phyloP scores from a whole-genome alignment of 2,888 invertebrate genomes.

The Epinotia demarniana region DNA sequence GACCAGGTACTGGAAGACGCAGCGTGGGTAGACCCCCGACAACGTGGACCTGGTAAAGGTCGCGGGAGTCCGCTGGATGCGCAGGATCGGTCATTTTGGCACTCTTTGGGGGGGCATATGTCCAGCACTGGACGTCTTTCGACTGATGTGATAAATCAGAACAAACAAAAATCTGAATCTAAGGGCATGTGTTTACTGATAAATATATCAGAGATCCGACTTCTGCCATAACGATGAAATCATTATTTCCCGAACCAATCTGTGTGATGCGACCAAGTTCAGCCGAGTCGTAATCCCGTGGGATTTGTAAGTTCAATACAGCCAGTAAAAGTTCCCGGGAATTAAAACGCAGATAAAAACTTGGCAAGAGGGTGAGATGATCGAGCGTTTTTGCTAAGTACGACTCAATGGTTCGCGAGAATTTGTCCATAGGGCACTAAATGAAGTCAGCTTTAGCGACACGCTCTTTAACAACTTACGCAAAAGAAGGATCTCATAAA shows the following conservation, averaged over 20 bases:
- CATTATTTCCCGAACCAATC: slow-evolving; percentile 4
- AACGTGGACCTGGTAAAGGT: no score
- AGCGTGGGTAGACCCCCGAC: no score
- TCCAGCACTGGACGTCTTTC: no score
- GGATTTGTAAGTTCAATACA: slow-evolving; percentile 45
- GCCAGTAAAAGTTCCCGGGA: slow-evolving; percentile 42
- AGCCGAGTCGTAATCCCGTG: slow-evolving; percentile 38
- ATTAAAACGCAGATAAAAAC: slow-evolving; percentile 45
- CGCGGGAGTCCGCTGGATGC: no score
- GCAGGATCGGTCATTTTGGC: no score
- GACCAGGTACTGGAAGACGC: no score
- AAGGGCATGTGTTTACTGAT: not conserved
- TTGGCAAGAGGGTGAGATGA: slow-evolving; percentile 44
- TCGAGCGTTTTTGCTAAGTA: slow-evolving; percentile 41
- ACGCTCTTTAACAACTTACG: not conserved
- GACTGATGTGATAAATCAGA: no score
- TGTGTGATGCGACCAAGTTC: slow-evolving; percentile 24
- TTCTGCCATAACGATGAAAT: not conserved
- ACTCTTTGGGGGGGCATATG: no score
- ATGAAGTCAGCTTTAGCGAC: not conserved
- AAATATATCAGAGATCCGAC: not conserved
- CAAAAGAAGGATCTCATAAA: slow-evolving; percentile 2
- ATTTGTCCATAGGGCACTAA: slow-evolving; percentile 15
- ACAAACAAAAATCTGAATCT: not conserved
- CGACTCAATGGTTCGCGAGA: slow-evolving; percentile 36